Evolutionary conservation across 2,888 invertebrate species (phyloP).

Genomic region (Heliothis peltigera): DNA sequence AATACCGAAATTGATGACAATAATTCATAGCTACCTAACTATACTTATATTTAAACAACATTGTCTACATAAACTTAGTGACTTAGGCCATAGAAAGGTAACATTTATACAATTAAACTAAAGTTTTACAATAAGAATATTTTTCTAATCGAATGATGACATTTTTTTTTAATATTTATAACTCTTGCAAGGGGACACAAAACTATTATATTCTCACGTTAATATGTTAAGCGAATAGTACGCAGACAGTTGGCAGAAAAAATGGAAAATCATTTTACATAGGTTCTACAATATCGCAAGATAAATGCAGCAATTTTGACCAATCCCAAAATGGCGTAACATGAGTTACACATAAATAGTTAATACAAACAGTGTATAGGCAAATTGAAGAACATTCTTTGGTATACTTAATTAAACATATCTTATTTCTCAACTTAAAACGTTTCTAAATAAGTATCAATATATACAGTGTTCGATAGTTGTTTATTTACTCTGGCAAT

Average conservation of each 20-base stretch:
- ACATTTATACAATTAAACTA: constrained; percentile 56
- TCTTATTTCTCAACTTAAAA: constrained; percentile 49
- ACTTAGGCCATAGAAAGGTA: constrained; percentile 69
- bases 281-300: constrained; percentile 18
- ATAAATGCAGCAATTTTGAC: constrained; percentile 51
- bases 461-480: constrained; percentile 45
- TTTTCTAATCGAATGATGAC: constrained; percentile 26
- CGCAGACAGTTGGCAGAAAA: background rate
- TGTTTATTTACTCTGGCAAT: constrained; percentile 58
- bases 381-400: constrained; percentile 53
- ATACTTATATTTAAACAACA: constrained; percentile 54
- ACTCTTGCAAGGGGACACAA: constrained; percentile 15
- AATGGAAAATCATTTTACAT: constrained; percentile 1
- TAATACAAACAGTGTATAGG: constrained; percentile 42
- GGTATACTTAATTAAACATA: constrained; percentile 57
- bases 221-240: constrained; percentile 19
- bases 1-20: constrained; percentile 51
- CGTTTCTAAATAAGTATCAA: constrained; percentile 45
- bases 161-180: constrained; percentile 11
- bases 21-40: constrained; percentile 47
- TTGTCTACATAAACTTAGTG: constrained; percentile 56
- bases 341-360: constrained; percentile 24
- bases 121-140: constrained; percentile 35
- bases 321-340: constrained; percentile 17
- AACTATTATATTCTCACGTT: constrained; percentile 7